These are phyloP conservation scores for Trichonephila clavata DNA, from an alignment of 1,140 invertebrate genomes.

Conservation along the genomic window DNA sequence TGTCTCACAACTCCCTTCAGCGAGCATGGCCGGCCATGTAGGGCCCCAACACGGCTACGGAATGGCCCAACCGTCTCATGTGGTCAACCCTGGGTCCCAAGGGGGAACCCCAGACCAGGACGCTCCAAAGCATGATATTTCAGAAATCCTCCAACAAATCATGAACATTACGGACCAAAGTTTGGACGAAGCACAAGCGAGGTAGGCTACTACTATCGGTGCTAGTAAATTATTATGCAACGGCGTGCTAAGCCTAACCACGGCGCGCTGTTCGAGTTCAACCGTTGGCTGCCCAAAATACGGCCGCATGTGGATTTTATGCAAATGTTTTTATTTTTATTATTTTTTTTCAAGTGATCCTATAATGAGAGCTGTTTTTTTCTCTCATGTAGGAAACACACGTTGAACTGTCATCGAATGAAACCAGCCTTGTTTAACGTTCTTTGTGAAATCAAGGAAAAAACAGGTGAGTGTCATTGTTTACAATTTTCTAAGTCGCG, in stretches of 20 bases:
- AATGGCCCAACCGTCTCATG: constrained; percentile 68
- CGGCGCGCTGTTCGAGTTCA: constrained; percentile 55
- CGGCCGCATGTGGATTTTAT: constrained; percentile 51
- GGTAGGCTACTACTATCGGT: constrained; percentile 82
- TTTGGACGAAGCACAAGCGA: constrained; percentile 97
- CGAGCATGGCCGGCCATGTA: constrained; percentile 80
- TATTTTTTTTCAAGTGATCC: constrained; percentile 32
- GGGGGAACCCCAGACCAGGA: constrained; percentile 82
- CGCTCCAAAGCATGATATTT: constrained; percentile 81
- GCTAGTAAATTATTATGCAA: constrained; percentile 63
- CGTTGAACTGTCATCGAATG: constrained; percentile 96
- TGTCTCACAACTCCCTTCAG: constrained; percentile 80
- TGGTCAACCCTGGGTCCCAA: constrained; percentile 64
- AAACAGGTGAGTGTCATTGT: constrained; percentile 88
- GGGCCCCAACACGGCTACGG: constrained; percentile 80
- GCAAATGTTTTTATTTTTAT: constrained; percentile 17
- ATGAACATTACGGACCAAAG: constrained; percentile 99
- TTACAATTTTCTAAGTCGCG: constrained; percentile 46
- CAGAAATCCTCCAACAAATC: constrained; percentile 92
- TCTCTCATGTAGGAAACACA: constrained; percentile 88
- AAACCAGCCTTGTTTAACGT: constrained; percentile 97
- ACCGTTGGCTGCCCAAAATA: constrained; percentile 9
- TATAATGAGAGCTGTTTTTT: constrained; percentile 73
- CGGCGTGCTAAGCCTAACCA: constrained; percentile 76
- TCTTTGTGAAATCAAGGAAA: constrained; percentile 98